Conservation (phyloP, 2,888 invertebrate species). For the Cybosia mesomella region DNA sequence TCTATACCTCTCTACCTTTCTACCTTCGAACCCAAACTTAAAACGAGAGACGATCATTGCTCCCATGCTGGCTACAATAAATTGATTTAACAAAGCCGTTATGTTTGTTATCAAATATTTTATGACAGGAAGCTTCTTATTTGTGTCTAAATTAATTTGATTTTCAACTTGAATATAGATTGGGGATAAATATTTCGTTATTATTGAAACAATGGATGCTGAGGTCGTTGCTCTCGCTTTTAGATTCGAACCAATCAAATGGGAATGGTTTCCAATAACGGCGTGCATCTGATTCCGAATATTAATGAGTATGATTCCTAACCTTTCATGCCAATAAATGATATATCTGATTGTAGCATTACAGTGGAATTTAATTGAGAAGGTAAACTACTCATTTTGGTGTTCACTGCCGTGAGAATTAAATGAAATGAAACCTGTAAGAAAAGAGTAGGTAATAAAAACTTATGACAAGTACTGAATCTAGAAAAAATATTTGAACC, state of each 20-base stretch:
- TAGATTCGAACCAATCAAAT: background rate
- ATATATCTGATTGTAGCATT: background rate
- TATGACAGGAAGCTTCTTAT: background rate
- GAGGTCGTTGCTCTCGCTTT: background rate
- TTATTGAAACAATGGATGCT: background rate
- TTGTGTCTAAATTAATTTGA: slow-evolving; percentile 1
- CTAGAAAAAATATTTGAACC: too few species aligned
- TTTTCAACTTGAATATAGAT: slow-evolving; percentile 2
- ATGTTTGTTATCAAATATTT: background rate
- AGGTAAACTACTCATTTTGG: background rate
- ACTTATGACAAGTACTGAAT: too few species aligned
- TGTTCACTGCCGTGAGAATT: background rate
- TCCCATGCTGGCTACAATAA: background rate
- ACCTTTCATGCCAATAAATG: background rate
- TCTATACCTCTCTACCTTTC: too few species aligned
- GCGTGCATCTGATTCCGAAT: background rate
- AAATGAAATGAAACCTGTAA: background rate
- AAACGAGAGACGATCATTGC: background rate
- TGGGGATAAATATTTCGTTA: background rate
- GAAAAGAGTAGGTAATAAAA: background rate
- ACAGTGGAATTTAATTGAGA: background rate
- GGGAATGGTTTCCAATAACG: background rate
- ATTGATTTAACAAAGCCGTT: background rate
- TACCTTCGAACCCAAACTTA: background rate
- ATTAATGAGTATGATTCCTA: background rate